Base-by-base conservation (phyloP, 2,888 invertebrate genomes). In the Physocephala rufipes region DNA sequence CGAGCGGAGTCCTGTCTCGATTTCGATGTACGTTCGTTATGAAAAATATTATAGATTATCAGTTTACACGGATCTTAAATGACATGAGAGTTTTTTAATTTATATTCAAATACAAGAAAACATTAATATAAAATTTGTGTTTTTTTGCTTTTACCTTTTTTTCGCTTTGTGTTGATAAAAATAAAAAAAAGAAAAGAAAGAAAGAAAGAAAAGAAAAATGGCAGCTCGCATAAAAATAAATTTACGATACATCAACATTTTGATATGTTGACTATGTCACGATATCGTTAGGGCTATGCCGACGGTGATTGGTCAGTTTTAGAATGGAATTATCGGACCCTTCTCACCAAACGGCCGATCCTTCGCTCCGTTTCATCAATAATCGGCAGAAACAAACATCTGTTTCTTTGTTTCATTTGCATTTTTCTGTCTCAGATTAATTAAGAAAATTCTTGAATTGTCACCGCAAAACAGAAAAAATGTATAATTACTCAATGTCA, bases 401-500 rank as follows among this genome's bases (percentile, higher is more conserved):
- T n/a, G n/a, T n/a, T n/a, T n/a, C n/a, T n/a, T n/a, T n/a, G n/a
- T n/a, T n/a, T n/a, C n/a, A n/a, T n/a, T n/a, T n/a, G n/a, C n/a
- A n/a, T n/a, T n/a, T n/a, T n/a, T n/a, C 9, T 9, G 7, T 36
- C 19, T 13, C 30, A 30, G 28, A 66, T 30, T 51, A 53, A 13
- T 3, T 5, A 15, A 24, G 28, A 21, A 15, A 21, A 15, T 28
- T 51, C 53, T 21, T 7, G 24, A 13, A 24, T 28, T 21, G 21
- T 13, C 15, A 7, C 2, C 26, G 12, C 58, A 58, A 15, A 13
- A 9, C 26, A 26, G 26, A 26, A n/a, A 4, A 9, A 49, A 13
- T 7, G 26, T 2, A 2, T 1, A 26, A 75, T 76, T 74, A 74
- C 74, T 76, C 76, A 76, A 53, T 74, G 76, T 76, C 76, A 74